Evolutionary conservation across 2,888 invertebrate species (phyloP).

Genomic region (Anaspis maculata): DNA sequence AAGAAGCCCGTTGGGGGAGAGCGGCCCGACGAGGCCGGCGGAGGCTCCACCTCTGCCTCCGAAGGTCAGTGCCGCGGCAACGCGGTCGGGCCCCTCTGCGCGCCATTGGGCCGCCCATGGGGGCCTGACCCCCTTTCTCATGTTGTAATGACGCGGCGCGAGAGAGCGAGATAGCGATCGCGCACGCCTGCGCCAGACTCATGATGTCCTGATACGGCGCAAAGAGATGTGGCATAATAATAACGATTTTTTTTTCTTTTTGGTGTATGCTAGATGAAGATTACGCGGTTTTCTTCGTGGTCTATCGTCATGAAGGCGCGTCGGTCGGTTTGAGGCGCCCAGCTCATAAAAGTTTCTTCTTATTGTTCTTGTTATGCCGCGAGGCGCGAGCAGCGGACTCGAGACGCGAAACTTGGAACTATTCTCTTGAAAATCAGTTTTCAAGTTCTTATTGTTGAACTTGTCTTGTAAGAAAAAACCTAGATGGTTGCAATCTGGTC

Average conservation of each 20-base stretch:
- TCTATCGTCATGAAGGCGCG: neutral
- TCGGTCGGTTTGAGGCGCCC: too few species aligned
- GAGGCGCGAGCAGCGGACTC: too few species aligned
- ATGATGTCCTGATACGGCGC: conserved; percentile 25
- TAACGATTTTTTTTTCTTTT: conserved; percentile 20
- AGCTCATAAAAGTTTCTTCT: too few species aligned
- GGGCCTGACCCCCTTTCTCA: neutral
- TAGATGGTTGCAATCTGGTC: too few species aligned
- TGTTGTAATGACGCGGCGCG: conserved; percentile 3
- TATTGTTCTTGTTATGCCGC: too few species aligned
- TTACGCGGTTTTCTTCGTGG: neutral
- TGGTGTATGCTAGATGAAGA: too few species aligned
- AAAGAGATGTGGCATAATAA: conserved; percentile 24
- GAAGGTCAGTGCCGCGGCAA: conserved; percentile 32
- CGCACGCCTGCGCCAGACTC: conserved; percentile 17
- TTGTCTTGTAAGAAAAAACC: too few species aligned
- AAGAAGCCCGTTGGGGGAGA: conserved; percentile 63
- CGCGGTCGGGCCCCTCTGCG: conserved; percentile 28
- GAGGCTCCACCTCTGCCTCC: neutral
- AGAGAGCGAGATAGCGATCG: conserved; percentile 1
- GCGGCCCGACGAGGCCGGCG: conserved; percentile 32
- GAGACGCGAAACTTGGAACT: too few species aligned
- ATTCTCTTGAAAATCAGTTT: too few species aligned
- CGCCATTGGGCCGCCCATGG: conserved; percentile 14
- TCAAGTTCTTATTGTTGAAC: too few species aligned